Evolutionary conservation across 2,888 invertebrate species (phyloP), one percentile per base, ranked within the genome.

Genomic region (Craniophora ligustri): DNA sequence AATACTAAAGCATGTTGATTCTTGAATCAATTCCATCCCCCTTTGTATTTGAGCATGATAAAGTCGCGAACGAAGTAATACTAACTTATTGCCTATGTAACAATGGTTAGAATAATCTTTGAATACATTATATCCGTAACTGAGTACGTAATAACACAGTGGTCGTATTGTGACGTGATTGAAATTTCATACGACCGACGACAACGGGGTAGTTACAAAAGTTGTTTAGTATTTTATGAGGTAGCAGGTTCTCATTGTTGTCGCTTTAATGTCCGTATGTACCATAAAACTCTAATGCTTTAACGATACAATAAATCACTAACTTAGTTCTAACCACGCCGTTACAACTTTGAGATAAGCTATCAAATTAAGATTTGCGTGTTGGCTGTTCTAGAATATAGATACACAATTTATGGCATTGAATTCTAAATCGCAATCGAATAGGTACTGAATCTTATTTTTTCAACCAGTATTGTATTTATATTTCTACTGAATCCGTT

Each of bases 181-280:
- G 80, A 84, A 82, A 81, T 82, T 77, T 85, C 76, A 82, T 79
- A 75, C 75, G 69, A 76, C 69, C 62, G 63, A 53, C 72, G 65
- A 67, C 68, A 67, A 64, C 73, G 70, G 69, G 74, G 79, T 76
- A 78, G 79, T 81, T 79, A 76, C 76, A 78, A 76, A 79, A 82
- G 79, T 79, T 84, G 80, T 84, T 83, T 82, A 82, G 73, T 76
- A 79, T 85, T 86, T 86, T 85, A 85, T 79, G 81, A 79, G 76
- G 73, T 70, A 74, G 74, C 75, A 75, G 76, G 76, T 69, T n/a
- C 76, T 79, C 79, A 81, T 80, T 80, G 78, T 81, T 78, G 79
- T 78, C 72, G 79, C 71, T 65, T 68, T 82, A 76, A 77, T 73
- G 78, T 80, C 73, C 77, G 72, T 74, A 73, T 74, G 69, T 74